Base-by-base conservation (phyloP, 2,888 invertebrate genomes). In the Dryobotodes eremita region DNA sequence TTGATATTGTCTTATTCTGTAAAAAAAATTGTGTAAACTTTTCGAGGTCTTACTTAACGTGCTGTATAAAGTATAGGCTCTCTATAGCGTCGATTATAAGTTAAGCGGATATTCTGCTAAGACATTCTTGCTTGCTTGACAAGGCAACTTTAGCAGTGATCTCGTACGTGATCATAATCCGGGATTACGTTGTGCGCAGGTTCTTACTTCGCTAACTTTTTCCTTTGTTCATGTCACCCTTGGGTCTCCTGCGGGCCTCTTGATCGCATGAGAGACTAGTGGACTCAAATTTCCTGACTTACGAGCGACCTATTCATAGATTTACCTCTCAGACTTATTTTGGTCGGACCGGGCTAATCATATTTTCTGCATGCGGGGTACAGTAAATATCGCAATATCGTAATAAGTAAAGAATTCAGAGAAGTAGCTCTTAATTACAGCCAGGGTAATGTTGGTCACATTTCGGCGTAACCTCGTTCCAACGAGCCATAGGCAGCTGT, bases 381-480 rank as follows among this genome's bases (percentile, higher is more conserved):
- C 31, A 10, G 31, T 23, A 36, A 36, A 69, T 31, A 50, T 68
- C 23, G 31, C 8, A 53, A 69, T 69, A 69, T 23, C 36, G 15
- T 61, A 31, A 75, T 50, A 64, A 55, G 20, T 48, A 48, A 50
- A 55, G 20, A 75, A 76, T 31, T 75, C 8, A 31, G 23, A 75
- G n/a, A 23, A 46, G 26, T 62, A 31, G 17, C 53, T 36, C 50
- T 79, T 36, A 31, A 8, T 65, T 59, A 46, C n/a, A 62, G 31
- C 15, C 20, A 20, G n/a, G 31, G 50, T 73, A 31, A 59, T 23
- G 15, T 70, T 80, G 50, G 57, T 36, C 42, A 53, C 50, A 48
- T 75, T 65, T 70, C 5, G 17, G 20, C 20, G 26, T 80, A 75
- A 80, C 57, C 20, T 74, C 50, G 15, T 74, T 46, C 42, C 23